Base-by-base conservation (phyloP, 2,888 invertebrate species). In the Pheosia gnoma region DNA sequence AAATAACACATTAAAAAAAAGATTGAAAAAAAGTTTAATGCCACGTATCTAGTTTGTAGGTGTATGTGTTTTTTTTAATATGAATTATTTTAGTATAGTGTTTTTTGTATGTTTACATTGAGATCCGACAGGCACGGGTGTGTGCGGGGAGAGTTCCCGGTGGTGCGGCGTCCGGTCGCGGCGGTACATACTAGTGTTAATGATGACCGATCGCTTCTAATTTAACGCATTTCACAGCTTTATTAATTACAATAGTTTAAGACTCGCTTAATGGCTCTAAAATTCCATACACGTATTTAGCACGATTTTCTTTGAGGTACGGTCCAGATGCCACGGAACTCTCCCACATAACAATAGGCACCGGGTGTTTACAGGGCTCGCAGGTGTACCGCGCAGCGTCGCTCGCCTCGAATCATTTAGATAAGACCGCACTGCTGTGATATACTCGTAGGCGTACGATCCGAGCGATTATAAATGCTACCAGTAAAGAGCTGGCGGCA, bases 291-390 rank as follows among this genome's bases (percentile, higher is more conserved):
- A 25, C 25, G 25, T 25, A 25, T 25, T 25, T 25, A 2, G 25
- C 25, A 25, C 25, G 25, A 25, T 25, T 25, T 25, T 25, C 25
- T 25, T 25, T 6, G 47, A 53, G 54, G 43, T 58, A 52, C 38
- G 53, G 61, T 49, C 65, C 25, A 25, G 60, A 63, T 57, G 60
- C 11, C 58, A 54, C 70, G 62, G 55, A 59, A 65, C 59, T 57
- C 49, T 57, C 64, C 65, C 67, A 63, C 61, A 63, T 53, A 70
- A 72, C 67, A 72, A 72, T 70, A 74, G 76, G 79, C 88, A 88
- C 87, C 85, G 90, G 90, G 90, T 90, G 91, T 89, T 90, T 89
- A 89, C 90, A 86, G 84, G 85, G 86, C 81, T 85, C 77, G 87
- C 69, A 54, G 6, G 58, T 61, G 59, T 59, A 63, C 51, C 4